Conservation (phyloP, 2,797 vertebrate genomes). For the Huso huso region DNA sequence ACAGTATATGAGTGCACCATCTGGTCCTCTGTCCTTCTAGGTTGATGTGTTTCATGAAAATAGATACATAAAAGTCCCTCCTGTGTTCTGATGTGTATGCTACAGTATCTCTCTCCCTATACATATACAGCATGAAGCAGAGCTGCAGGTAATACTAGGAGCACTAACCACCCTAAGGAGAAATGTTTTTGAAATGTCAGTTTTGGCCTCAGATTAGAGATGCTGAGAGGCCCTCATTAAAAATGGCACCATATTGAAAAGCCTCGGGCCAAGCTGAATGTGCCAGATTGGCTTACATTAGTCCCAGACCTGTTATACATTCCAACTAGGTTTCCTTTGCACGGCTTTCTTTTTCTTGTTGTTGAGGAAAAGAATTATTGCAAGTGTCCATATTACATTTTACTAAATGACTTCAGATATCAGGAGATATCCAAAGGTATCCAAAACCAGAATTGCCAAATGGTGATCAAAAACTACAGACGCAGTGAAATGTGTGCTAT, state of each 20-base stretch:
- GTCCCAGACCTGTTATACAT: background rate
- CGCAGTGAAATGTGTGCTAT: no score
- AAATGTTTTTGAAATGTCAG: background rate
- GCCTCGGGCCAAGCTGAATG: slow-evolving; percentile 23
- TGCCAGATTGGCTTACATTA: slow-evolving; percentile 20
- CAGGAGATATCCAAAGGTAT: no score
- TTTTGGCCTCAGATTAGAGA: background rate
- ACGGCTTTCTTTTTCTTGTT: no score
- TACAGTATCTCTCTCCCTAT: background rate
- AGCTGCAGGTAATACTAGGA: background rate
- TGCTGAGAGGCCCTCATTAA: background rate
- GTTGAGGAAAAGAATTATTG: no score
- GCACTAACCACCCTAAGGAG: background rate
- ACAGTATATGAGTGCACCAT: slow-evolving; percentile 44
- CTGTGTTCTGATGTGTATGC: background rate
- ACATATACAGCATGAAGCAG: background rate
- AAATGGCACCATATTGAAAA: slow-evolving; percentile 22
- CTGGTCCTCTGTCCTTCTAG: slow-evolving; percentile 43
- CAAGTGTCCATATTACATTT: no score
- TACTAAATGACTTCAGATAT: no score
- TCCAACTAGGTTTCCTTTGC: no score
- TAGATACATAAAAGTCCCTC: background rate
- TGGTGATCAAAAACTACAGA: no score
- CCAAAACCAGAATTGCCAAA: no score
- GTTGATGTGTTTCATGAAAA: slow-evolving; percentile 4